phyloP scores from a whole-genome alignment of 2,888 invertebrate genomes.

The Synergus gifuensis region DNA sequence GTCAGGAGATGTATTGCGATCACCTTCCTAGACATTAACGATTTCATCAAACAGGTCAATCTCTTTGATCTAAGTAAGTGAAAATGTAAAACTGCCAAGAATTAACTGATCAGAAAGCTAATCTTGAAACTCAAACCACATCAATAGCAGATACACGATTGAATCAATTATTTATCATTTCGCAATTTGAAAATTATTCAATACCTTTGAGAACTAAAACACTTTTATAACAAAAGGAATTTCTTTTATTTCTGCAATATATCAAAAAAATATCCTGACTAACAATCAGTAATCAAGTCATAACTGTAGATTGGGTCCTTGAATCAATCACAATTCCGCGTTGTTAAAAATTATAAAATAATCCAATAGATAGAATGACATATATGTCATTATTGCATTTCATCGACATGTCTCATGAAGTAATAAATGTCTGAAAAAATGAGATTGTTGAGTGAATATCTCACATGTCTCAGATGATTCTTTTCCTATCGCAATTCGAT shows the following conservation, averaged over 20 bases:
- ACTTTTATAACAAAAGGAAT: neutral
- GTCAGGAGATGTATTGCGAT: constrained; percentile 20
- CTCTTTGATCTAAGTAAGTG: constrained; percentile 16
- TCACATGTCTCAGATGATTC: neutral
- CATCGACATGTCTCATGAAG: neutral
- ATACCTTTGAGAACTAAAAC: neutral
- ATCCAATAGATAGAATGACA: neutral
- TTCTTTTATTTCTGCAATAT: neutral
- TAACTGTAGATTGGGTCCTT: neutral
- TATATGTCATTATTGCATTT: constrained; percentile 19
- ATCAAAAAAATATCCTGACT: neutral
- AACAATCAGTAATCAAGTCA: neutral
- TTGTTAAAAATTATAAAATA: constrained; percentile 1
- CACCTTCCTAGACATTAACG: constrained; percentile 16
- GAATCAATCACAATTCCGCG: constrained; percentile 18
- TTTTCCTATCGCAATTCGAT: neutral
- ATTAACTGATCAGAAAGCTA: constrained; percentile 25
- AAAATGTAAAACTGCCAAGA: neutral
- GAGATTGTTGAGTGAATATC: neutral
- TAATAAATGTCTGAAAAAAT: constrained; percentile 8
- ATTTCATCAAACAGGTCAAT: constrained; percentile 30
- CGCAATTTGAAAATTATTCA: neutral
- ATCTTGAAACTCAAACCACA: neutral
- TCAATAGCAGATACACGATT: neutral
- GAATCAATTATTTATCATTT: neutral